Evolutionary conservation across 2,797 vertebrate genomes (phyloP).

Genomic region (Galagoides demidoff): DNA sequence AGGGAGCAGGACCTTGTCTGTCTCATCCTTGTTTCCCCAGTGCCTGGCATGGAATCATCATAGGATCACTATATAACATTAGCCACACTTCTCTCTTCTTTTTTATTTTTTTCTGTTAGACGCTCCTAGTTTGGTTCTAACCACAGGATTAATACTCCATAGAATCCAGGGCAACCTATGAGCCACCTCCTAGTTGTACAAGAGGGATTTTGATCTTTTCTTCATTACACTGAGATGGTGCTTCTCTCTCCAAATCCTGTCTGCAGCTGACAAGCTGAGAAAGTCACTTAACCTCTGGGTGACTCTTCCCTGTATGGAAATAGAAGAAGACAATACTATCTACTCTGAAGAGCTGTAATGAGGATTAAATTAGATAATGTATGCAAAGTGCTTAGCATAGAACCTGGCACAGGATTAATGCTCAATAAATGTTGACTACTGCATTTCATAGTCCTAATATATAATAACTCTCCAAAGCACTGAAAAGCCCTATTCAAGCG

Average conservation of each 20-base stretch:
- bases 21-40: not conserved
- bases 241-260: not conserved
- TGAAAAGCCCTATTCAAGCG: not conserved
- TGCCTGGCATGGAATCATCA: not conserved
- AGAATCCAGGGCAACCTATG: not conserved
- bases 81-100: not conserved
- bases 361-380: conserved; percentile 16
- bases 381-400: not conserved
- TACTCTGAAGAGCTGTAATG: not conserved
- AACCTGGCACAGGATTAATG: not conserved
- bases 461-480: not conserved
- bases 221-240: not conserved
- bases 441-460: not conserved
- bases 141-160: not conserved
- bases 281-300: not conserved
- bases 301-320: not conserved
- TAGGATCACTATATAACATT: not conserved
- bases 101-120: not conserved
- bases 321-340: not conserved
- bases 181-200: not conserved
- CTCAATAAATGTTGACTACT: not conserved
- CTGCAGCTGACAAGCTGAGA: not conserved
- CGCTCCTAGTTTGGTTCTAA: not conserved
- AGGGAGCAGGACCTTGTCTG: not conserved
- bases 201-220: not conserved